These are phyloP conservation scores for Callinectes sapidus DNA, from an alignment of 2,888 invertebrate genomes.

Conservation along the genomic window DNA sequence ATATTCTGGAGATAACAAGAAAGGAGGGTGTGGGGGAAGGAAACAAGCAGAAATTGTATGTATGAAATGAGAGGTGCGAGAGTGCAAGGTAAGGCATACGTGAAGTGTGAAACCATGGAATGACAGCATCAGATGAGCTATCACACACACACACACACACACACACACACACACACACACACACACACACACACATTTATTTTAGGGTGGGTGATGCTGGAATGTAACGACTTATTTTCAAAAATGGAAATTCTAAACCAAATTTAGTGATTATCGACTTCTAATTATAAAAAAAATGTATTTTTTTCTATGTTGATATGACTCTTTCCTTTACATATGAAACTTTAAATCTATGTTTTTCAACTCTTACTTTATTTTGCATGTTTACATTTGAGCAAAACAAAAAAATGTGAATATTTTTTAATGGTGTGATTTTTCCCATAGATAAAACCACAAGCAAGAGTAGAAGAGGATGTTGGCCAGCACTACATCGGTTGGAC, in stretches of 20 bases:
- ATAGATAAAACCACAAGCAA: background rate
- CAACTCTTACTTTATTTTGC: background rate
- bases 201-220: background rate
- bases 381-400: background rate
- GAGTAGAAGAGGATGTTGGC: background rate
- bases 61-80: background rate
- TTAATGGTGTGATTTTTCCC: background rate
- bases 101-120: background rate
- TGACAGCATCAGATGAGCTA: background rate
- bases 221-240: background rate
- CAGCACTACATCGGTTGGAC: background rate
- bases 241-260: background rate
- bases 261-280: background rate
- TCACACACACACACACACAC: background rate
- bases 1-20: background rate
- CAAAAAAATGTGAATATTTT: background rate
- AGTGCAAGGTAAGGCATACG: background rate
- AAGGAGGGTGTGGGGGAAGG: background rate
- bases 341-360: background rate
- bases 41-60: background rate
- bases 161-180: slow-evolving; percentile 25
- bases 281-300: background rate
- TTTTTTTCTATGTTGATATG: slow-evolving; percentile 5
- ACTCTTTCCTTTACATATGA: background rate
- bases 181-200: slow-evolving; percentile 13